Base-by-base conservation (phyloP, 2,113 vertebrate species). In the Heteronetta atricapilla region DNA sequence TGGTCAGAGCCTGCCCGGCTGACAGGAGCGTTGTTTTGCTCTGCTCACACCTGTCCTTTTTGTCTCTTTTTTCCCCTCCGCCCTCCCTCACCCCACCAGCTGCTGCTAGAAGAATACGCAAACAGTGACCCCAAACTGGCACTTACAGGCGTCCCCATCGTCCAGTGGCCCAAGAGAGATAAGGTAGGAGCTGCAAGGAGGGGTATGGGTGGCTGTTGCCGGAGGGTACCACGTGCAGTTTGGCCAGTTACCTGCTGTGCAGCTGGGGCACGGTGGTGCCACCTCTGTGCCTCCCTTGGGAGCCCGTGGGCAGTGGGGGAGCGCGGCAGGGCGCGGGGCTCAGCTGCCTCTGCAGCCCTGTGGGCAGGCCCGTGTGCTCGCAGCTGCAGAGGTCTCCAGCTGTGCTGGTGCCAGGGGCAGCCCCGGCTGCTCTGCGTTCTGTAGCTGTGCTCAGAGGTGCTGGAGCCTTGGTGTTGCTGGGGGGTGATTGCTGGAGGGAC, bases 141-240 rank as follows among this genome's bases (percentile, higher is more conserved):
- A 95, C 99, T 99, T 98, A 99, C 99, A 96, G 99, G 99, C 96
- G 92, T 98, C 92, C 99, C 99, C 50, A 99, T 99, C 73, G 98
- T 99, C 91, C 98, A 98, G 98, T 99, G 99, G 99, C 99, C 99
- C 66, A 98, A 99, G 97, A 99, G 99, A 97, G 99, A 98, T 98
- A 98, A 98, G 98, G 95, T 96, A 98, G 94, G 97, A 93, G 84
- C 75, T 67, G 53, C 1, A 0, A 31, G 48, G 74, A 70, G 44
- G 60, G 75, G 10, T 28, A 13, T 29, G 10, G 23, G 36, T 29
- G 13, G 46, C 29, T 15, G 9, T 40, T 28, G 13, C 16, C 15
- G 56, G 76, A 48, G 14, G n/a, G 28, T 36, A 2, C 38, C 2
- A 2, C 0, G 0, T 8, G 58, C 10, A 25, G 13, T 18, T 44